Evolutionary conservation across 2,888 invertebrate genomes (phyloP).

Genomic region (Orthosia gothica): DNA sequence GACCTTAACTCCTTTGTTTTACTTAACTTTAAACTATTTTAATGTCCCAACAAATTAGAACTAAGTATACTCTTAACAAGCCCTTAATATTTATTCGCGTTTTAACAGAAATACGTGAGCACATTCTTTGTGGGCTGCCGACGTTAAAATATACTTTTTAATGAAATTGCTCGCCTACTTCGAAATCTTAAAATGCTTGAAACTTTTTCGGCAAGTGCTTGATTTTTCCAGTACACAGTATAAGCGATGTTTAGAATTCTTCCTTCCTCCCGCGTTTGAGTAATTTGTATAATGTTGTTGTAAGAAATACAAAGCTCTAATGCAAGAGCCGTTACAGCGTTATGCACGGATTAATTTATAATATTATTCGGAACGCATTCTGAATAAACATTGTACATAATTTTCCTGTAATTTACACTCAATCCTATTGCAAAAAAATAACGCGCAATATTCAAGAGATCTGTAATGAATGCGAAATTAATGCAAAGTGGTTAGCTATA

Average conservation of each 20-base stretch:
- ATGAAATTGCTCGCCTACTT: constrained; percentile 31
- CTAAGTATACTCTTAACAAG: constrained; percentile 65
- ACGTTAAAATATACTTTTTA: constrained; percentile 31
- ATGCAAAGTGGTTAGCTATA: constrained; percentile 89
- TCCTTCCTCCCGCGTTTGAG: constrained; percentile 28
- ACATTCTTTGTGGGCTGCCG: constrained; percentile 26
- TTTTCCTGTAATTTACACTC: constrained; percentile 79
- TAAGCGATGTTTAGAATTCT: constrained; percentile 44
- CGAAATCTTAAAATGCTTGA: constrained; percentile 31
- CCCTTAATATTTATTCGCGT: constrained; percentile 54
- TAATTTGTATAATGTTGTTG: constrained; percentile 60
- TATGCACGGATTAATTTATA: constrained; percentile 68
- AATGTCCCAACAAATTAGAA: constrained; percentile 73
- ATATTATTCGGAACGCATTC: constrained; percentile 63
- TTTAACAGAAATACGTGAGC: constrained; percentile 31
- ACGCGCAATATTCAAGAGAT: constrained; percentile 82
- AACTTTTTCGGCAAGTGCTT: constrained; percentile 19
- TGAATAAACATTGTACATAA: constrained; percentile 72
- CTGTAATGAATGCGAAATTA: constrained; percentile 90
- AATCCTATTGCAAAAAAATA: constrained; percentile 77
- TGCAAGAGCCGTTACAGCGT: constrained; percentile 40
- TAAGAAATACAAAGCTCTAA: constrained; percentile 49
- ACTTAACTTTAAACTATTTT: constrained; percentile 76
- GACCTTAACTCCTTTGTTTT: constrained; percentile 73
- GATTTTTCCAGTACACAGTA: constrained; percentile 26